Conservation (phyloP, 2,113 vertebrate species). For the Nestor notabilis region DNA sequence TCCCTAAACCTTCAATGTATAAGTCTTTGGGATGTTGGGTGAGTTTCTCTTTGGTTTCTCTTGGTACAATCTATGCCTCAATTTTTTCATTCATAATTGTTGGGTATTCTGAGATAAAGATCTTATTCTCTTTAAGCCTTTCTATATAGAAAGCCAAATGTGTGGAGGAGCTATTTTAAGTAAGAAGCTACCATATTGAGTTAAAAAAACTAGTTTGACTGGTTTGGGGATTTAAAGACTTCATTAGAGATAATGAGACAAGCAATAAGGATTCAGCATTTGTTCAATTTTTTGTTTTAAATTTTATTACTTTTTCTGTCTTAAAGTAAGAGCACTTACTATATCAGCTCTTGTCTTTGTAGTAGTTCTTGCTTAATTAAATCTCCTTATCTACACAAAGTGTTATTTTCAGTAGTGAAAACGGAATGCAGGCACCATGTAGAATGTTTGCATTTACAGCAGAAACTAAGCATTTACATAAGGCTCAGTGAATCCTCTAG, state of each 20-base stretch:
- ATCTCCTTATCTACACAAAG: background rate
- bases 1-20: background rate
- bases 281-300: background rate
- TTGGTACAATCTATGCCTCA: background rate
- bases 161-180: background rate
- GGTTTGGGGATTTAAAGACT: background rate
- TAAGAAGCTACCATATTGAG: background rate
- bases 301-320: background rate
- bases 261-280: background rate
- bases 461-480: conserved; percentile 36
- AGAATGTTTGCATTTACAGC: conserved; percentile 33
- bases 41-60: background rate
- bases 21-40: background rate
- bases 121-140: background rate
- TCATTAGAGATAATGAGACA: background rate
- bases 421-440: background rate
- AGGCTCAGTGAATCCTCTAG: background rate
- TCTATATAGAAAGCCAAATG: accelerated
- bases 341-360: background rate
- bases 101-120: background rate
- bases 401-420: background rate
- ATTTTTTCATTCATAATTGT: background rate
- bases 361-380: background rate
- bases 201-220: background rate
- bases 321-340: background rate